phyloP scores from a whole-genome alignment of 2,888 invertebrate species.

The Sarcophaga subvicina region DNA sequence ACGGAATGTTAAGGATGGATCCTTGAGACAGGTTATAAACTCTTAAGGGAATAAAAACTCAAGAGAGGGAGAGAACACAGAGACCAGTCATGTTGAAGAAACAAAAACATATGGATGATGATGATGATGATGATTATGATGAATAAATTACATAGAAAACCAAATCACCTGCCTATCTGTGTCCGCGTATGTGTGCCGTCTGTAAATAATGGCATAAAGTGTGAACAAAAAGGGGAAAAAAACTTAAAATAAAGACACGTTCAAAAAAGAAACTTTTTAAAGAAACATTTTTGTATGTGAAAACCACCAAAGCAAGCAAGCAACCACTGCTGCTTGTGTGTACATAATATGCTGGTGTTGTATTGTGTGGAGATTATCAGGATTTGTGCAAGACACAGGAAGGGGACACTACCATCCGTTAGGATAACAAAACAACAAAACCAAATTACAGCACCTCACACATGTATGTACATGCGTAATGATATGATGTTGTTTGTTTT shows the following conservation, averaged over 20 bases:
- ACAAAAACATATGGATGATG: conserved; percentile 10
- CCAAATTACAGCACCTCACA: conserved; percentile 18
- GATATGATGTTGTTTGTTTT: conserved; percentile 32
- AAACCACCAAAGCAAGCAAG: conserved; percentile 4
- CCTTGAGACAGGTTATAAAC: conserved; percentile 63
- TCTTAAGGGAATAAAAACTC: not conserved
- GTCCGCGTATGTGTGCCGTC: not conserved
- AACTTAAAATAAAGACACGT: conserved; percentile 26
- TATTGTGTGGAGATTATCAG: conserved; percentile 47
- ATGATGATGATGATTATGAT: conserved; percentile 4
- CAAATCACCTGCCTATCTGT: conserved; percentile 63
- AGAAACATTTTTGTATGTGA: conserved; percentile 23
- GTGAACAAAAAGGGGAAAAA: conserved; percentile 29
- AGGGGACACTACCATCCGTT: conserved; percentile 47
- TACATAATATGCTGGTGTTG: conserved; percentile 29
- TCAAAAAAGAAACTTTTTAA: not conserved
- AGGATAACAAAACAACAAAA: conserved; percentile 16
- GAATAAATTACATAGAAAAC: conserved; percentile 43
- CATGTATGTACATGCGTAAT: not conserved
- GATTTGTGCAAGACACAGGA: conserved; percentile 39
- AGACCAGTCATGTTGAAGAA: not conserved
- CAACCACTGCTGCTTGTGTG: conserved; percentile 28
- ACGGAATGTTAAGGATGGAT: conserved; percentile 51
- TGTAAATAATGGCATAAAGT: conserved; percentile 27
- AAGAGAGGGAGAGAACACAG: not conserved